These are phyloP conservation scores for Podargus strigoides DNA, from an alignment of 2,797 vertebrate species.

Conservation along the genomic window DNA sequence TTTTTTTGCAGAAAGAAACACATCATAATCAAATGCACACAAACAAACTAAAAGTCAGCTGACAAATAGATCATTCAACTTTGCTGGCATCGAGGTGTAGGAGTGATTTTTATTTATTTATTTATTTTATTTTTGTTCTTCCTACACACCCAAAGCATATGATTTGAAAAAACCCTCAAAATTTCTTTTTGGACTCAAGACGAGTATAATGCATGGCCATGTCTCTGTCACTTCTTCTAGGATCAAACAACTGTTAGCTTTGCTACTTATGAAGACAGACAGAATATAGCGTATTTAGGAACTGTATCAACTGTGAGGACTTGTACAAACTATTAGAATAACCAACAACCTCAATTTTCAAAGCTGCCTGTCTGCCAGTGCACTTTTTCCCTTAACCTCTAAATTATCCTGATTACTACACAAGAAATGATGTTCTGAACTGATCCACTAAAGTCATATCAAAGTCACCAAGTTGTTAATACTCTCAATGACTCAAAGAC, in stretches of 20 bases:
- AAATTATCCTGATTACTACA: not conserved
- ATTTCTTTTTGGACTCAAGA: not conserved
- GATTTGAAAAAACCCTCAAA: not conserved
- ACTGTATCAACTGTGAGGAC: not conserved
- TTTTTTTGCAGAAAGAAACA: not conserved
- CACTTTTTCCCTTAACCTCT: not conserved
- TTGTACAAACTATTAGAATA: not conserved
- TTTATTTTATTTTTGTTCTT: not conserved
- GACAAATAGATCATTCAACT: not conserved
- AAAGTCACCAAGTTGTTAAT: not conserved
- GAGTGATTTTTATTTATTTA: not conserved
- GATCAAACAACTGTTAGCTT: not conserved
- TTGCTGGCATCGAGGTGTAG: not conserved
- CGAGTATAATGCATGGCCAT: rapidly evolving
- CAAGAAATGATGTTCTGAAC: not conserved
- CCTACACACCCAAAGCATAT: not conserved
- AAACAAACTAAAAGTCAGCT: not conserved
- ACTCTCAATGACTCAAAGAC: not conserved
- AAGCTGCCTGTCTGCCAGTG: not conserved
- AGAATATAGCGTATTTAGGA: not conserved
- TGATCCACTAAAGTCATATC: not conserved
- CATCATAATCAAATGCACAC: not conserved
- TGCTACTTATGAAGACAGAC: not conserved
- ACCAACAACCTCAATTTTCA: not conserved
- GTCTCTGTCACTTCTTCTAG: not conserved